Base-by-base conservation (phyloP, 2,888 invertebrate genomes). In the Trichopria drosophilae region DNA sequence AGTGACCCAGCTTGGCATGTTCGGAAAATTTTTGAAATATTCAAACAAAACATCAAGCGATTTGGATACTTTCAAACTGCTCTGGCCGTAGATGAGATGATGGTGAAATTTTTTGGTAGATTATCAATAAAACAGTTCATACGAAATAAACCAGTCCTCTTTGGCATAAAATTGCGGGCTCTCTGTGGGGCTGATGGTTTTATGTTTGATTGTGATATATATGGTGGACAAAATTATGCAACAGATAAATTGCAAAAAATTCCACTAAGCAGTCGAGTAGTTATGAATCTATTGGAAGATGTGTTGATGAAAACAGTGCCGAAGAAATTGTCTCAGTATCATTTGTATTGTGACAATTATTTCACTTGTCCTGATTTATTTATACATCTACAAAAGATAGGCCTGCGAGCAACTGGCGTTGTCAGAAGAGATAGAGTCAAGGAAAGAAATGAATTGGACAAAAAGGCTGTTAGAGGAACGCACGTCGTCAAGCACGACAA, bases 321-420 rank as follows among this genome's bases (percentile, higher is more conserved):
- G 1, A 39, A 15, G 28, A 46, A 46, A 12, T 12, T 47, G 24
- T 10, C 9, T 6, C 23, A 40, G 12, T 47, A 47, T 35, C 28
- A 48, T 49, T 29, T 48, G 15, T 48, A 41, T 22, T 42, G 24
- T 28, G 48, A 48, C n/a, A 41, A 42, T 29, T 48, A 16, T 12
- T 48, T 41, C 16, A 19, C 35, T 26, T 12, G 28, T 28, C 36
- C 35, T 12, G 41, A 48, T 19, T 28, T 48, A 28, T 26, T 41
- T 10, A 39, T 48, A 28, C 48, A 48, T 48, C 22, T 35, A 6
- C 15, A 22, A 15, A 48, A 48, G 32, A 23, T 42, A 24, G 42
- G 36, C 15, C 13, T 48, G 4, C 12, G 22, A 22, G 29, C 42
- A 24, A 41, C 48, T 34, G 48, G 36, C 4, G 35, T 35, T 10